Conservation (phyloP, 1,140 invertebrate genomes). For the Andrena cerasifolii region DNA sequence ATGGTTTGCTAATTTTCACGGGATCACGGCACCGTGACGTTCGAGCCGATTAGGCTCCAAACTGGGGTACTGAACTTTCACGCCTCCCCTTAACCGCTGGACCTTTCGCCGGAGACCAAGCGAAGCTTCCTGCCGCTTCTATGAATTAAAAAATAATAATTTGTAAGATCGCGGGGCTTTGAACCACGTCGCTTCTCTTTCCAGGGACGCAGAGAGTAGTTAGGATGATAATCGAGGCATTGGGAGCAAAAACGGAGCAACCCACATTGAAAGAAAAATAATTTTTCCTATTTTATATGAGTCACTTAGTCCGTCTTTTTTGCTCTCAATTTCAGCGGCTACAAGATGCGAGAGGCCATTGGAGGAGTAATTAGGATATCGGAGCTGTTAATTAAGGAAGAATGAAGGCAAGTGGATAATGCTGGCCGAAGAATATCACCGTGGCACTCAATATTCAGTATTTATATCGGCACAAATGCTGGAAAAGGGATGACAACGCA, state of each 20-base stretch:
- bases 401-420: background rate
- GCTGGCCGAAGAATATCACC: background rate
- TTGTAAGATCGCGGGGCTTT: background rate
- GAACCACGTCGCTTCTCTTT: too few relatives aligned
- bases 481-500: background rate
- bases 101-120: background rate
- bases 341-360: too few relatives aligned
- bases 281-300: too few relatives aligned
- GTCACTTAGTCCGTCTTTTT: too few relatives aligned
- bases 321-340: too few relatives aligned
- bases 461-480: background rate
- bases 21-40: constrained; percentile 71
- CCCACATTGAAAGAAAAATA: too few relatives aligned
- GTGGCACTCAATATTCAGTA: background rate
- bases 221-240: too few relatives aligned
- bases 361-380: too few relatives aligned
- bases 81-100: constrained; percentile 65
- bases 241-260: too few relatives aligned
- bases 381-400: background rate
- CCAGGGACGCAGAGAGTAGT: too few relatives aligned
- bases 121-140: background rate
- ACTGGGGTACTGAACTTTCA: constrained; percentile 66
- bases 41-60: constrained; percentile 74
- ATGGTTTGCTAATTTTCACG: constrained; percentile 78
- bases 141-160: background rate